These are phyloP conservation scores for Lampris incognitus DNA, from an alignment of 2,113 vertebrate genomes.

Conservation along the genomic window DNA sequence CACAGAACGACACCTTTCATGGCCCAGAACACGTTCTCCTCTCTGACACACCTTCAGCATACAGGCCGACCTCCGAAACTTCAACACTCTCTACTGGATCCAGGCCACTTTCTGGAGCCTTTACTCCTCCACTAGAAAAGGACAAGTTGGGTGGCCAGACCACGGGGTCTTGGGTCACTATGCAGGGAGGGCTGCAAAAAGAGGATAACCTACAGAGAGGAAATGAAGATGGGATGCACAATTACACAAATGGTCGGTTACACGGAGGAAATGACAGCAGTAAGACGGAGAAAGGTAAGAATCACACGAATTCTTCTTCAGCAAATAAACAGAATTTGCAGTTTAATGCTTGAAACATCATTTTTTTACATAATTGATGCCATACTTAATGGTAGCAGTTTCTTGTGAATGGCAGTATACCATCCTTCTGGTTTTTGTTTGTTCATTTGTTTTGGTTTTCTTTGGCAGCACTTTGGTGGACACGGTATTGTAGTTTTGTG, in stretches of 20 bases:
- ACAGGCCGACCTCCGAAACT: slow-evolving; percentile 22
- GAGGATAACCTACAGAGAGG: slow-evolving; percentile 1
- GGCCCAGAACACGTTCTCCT: slow-evolving; percentile 31
- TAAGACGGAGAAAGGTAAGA: slow-evolving; percentile 57
- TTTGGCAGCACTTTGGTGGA: background rate
- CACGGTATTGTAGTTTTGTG: background rate
- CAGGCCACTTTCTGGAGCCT: background rate
- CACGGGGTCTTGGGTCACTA: slow-evolving; percentile 5
- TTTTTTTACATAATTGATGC: too few relatives aligned
- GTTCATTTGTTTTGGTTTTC: background rate
- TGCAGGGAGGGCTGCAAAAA: slow-evolving; percentile 4
- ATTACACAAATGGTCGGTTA: slow-evolving; percentile 22
- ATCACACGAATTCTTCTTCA: background rate
- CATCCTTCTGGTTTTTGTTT: too few relatives aligned
- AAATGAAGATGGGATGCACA: slow-evolving; percentile 5
- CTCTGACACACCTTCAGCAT: slow-evolving; percentile 27
- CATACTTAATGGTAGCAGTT: too few relatives aligned
- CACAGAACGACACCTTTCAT: background rate
- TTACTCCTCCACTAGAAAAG: background rate
- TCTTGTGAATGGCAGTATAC: too few relatives aligned
- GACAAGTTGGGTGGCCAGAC: slow-evolving; percentile 26
- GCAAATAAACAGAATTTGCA: too few relatives aligned
- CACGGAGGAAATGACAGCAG: slow-evolving; percentile 28
- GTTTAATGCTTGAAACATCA: too few relatives aligned
- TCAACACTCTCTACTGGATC: background rate